Evolutionary conservation across 2,113 vertebrate species (phyloP).

Genomic region (Ondatra zibethicus): DNA sequence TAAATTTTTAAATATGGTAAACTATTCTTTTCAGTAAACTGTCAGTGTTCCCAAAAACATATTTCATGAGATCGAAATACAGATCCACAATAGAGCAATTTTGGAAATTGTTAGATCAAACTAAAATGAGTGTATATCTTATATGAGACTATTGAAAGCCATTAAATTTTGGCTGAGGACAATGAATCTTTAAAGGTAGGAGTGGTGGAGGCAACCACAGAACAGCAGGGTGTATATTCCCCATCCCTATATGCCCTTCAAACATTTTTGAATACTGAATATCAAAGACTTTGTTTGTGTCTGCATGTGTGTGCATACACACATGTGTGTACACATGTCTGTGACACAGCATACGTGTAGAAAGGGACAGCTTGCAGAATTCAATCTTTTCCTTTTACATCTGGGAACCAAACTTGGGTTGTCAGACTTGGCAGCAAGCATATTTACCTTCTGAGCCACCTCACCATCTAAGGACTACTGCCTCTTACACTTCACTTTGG

Average conservation of each 20-base stretch:
- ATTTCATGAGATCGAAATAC: constrained; percentile 4
- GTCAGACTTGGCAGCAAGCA: not conserved
- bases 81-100: not conserved
- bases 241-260: not conserved
- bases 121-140: not conserved
- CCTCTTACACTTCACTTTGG: not conserved
- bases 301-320: not conserved
- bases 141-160: not conserved
- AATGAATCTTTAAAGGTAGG: not conserved
- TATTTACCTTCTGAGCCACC: not conserved
- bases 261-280: not conserved
- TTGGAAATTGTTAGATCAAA: not conserved
- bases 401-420: not conserved
- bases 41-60: not conserved
- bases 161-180: not conserved
- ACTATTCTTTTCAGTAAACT: not conserved
- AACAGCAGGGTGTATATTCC: not conserved
- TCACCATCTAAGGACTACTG: not conserved
- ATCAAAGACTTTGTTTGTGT: not conserved
- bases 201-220: not conserved
- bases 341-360: not conserved
- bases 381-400: not conserved
- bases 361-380: not conserved
- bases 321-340: not conserved
- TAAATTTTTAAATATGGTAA: constrained; percentile 1